Percentiles rank a stretch among this genome's conserved stretches.
Conservation (phyloP, 1,140 invertebrate genomes). For the Tribolium castaneum region DNA sequence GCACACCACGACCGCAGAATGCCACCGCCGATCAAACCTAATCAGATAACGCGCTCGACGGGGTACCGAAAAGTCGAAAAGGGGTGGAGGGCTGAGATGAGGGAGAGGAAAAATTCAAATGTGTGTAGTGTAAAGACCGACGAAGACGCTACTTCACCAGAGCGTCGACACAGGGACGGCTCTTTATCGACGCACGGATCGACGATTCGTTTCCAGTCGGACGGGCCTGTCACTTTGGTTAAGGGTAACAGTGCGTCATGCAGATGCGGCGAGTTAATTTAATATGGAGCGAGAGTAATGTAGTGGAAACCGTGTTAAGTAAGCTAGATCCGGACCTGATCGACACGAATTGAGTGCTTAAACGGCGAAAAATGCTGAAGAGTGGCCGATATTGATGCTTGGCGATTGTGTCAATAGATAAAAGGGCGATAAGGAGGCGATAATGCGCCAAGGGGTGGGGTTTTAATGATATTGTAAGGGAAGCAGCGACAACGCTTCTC, state of each 20-base stretch:
- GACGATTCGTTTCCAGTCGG: slow-evolving; percentile 31
- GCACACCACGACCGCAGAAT: slow-evolving; percentile 47
- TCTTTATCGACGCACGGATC: slow-evolving; percentile 37
- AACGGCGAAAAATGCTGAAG: neutral
- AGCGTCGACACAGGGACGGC: neutral
- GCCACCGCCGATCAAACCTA: slow-evolving; percentile 50
- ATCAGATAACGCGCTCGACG: slow-evolving; percentile 50
- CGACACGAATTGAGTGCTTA: neutral
- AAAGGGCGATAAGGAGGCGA: neutral
- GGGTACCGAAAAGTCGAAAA: slow-evolving; percentile 29
- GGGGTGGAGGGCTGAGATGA: neutral
- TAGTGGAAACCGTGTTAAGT: slow-evolving; percentile 45
- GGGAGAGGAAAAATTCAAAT: neutral
- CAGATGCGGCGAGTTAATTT: slow-evolving; percentile 42
- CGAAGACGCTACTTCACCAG: slow-evolving; percentile 7
- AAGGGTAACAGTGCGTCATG: slow-evolving; percentile 27
- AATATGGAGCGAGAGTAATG: slow-evolving; percentile 42
- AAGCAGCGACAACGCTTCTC: no score
- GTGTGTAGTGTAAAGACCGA: neutral
- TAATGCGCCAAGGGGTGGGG: neutral
- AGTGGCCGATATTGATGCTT: neutral
- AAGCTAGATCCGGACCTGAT: slow-evolving; percentile 36
- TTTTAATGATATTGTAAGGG: neutral
- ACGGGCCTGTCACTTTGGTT: slow-evolving; percentile 30
- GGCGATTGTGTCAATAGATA: neutral